A percentile compares a stretch with the other conserved stretches of the same genome.
Evolutionary conservation across 2,797 vertebrate genomes (phyloP).

Genomic region (Cygnus olor): DNA sequence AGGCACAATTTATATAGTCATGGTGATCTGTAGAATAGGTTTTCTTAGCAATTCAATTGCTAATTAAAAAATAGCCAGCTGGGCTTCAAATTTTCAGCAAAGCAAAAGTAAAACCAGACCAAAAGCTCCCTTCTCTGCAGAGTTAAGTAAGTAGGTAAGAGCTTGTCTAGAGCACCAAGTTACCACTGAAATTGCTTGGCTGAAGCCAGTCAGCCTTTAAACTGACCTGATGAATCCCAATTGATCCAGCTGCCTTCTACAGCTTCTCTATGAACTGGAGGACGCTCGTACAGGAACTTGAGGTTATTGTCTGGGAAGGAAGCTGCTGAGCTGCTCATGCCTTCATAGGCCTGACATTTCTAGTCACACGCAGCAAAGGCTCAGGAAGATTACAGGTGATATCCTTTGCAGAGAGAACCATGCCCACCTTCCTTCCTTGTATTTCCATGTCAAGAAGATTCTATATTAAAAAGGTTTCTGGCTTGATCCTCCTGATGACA

Average conservation of each 20-base stretch:
- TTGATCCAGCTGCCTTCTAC: not conserved
- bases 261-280: not conserved
- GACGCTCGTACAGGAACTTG: not conserved
- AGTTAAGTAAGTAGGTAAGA: not conserved
- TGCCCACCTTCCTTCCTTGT: not conserved
- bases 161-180: not conserved
- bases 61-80: not conserved
- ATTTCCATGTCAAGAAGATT: not conserved
- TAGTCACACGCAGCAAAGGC: not conserved
- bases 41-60: not conserved
- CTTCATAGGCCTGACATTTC: not conserved
- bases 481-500: not conserved
- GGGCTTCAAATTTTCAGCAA: not conserved
- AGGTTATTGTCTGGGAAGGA: not conserved
- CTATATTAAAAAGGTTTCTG: not conserved
- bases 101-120: not conserved
- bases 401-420: not conserved
- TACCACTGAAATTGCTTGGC: not conserved
- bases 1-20: not conserved
- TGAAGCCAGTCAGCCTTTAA: not conserved
- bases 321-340: not conserved
- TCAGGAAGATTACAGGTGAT: not conserved
- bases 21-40: not conserved
- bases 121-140: not conserved
- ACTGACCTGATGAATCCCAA: not conserved